Evolutionary conservation across 2,888 invertebrate species (phyloP).

Genomic region (Acanthosepion pharaonis): DNA sequence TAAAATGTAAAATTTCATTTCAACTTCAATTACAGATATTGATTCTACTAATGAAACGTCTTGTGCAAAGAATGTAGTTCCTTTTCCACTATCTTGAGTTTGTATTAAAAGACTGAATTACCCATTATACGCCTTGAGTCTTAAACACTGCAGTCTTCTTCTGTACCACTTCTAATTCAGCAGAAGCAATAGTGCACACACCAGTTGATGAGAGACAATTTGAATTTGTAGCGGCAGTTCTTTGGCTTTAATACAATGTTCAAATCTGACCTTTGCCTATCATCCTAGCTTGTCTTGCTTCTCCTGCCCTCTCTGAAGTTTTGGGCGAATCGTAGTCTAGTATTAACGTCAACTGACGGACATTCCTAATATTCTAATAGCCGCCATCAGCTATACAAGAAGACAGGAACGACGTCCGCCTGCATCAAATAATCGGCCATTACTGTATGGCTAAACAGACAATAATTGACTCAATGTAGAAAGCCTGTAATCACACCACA

Average conservation of each 20-base stretch:
- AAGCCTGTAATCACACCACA: constrained; percentile 2
- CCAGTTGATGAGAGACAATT: constrained; percentile 18
- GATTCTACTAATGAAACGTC: too few relatives aligned
- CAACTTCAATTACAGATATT: too few relatives aligned
- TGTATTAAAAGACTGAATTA: too few relatives aligned
- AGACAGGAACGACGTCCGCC: constrained; percentile 6
- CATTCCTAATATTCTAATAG: constrained; percentile 33
- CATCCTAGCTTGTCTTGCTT: background rate
- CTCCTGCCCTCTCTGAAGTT: background rate
- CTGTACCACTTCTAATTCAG: too few relatives aligned
- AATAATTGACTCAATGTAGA: constrained; percentile 4
- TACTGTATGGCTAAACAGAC: background rate
- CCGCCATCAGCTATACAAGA: background rate
- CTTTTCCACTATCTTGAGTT: too few relatives aligned
- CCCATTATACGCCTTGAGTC: too few relatives aligned
- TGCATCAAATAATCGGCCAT: constrained; percentile 14
- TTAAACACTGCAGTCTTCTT: too few relatives aligned
- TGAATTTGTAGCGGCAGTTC: constrained; percentile 33
- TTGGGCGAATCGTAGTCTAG: background rate
- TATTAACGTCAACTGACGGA: constrained; percentile 12
- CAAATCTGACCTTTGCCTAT: background rate
- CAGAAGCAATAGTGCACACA: background rate
- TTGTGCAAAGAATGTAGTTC: too few relatives aligned
- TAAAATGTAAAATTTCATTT: too few relatives aligned
- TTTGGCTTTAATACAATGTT: constrained; percentile 33